Base-by-base conservation (phyloP, 2,797 vertebrate genomes). In the Natrix natrix region DNA sequence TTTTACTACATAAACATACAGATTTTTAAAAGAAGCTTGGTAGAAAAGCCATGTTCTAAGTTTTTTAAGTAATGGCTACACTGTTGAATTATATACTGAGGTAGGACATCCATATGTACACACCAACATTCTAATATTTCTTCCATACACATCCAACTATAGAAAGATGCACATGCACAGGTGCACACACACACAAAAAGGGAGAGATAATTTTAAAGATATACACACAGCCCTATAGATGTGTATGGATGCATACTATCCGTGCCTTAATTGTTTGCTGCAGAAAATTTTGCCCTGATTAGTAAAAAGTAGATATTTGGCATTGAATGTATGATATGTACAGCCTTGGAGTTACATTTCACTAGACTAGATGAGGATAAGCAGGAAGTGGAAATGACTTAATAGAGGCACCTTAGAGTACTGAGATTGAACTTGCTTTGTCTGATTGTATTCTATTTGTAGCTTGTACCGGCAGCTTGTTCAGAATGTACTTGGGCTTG, bases 401-500 rank as follows among this genome's bases (percentile, higher is more conserved):
- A 92, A 89, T 83, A 92, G 32, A 37, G 4, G 69, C 95, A 63
- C 87, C 13, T 93, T 0, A 0, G 0, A 66, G 0, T 6, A n/a
- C 1, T 24, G 54, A 11, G 54, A 32, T 17, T 63, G 28, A 88
- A 28, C 17, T 88, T 66, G 26, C 7, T 28, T 91, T 11, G 1
- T 90, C 56, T 56, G 83, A 56, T 28, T 32, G 90, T 20, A 52
- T 91, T 93, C 94, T 90, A 24, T 94, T 95, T 96, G 87, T 92
- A 99, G 99, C 98, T 95, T 97, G 98, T 94, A 98, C 99, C 2
- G 98, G 98, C 95, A 98, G 98, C 92, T 96, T 99, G 17, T 99
- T 99, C 97, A 97, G 99, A 95, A 95, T 99, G 92, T 98, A 98
- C 95, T 97, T 99, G 97, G 99, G 99, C 60, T 96, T 98, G 22